phyloP scores from a whole-genome alignment of 2,888 invertebrate genomes.

The Dascillus cervinus region DNA sequence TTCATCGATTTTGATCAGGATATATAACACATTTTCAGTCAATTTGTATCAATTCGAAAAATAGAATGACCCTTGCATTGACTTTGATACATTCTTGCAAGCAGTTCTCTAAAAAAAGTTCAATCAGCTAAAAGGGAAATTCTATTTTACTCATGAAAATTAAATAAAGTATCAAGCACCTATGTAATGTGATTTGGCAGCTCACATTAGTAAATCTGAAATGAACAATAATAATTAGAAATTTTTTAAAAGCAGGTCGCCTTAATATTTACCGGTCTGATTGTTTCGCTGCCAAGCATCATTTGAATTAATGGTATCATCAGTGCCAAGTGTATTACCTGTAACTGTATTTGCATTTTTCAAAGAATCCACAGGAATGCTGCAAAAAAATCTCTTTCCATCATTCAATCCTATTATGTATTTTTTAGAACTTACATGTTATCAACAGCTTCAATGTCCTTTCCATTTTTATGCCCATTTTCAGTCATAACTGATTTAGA shows the following conservation, averaged over 20 bases:
- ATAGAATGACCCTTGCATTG: no score
- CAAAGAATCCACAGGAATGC: conserved; percentile 39
- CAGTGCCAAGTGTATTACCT: conserved; percentile 36
- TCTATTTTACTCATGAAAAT: no score
- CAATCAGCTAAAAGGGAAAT: no score
- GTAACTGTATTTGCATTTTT: conserved; percentile 41
- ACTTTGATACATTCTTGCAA: no score
- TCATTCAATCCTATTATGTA: no score
- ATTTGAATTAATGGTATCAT: conserved; percentile 42
- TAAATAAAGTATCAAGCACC: no score
- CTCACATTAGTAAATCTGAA: conserved; percentile 42
- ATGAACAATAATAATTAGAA: conserved; percentile 5
- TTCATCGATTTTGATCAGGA: no score
- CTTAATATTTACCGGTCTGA: conserved; percentile 34
- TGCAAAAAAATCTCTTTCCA: conserved; percentile 28
- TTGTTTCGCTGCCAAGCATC: conserved; percentile 39
- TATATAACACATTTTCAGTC: no score
- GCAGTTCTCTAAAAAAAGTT: no score
- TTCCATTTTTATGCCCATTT: conserved; percentile 34
- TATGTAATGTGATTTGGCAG: conserved; percentile 31
- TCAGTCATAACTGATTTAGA: conserved; percentile 29
- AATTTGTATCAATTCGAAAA: no score
- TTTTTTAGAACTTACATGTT: conserved; percentile 41
- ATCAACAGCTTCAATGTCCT: conserved; percentile 38
- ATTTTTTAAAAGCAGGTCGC: conserved; percentile 8